Evolutionary conservation across 2,797 vertebrate genomes (phyloP), one percentile per base, ranked within the genome.

Genomic region (Mus spretus): DNA sequence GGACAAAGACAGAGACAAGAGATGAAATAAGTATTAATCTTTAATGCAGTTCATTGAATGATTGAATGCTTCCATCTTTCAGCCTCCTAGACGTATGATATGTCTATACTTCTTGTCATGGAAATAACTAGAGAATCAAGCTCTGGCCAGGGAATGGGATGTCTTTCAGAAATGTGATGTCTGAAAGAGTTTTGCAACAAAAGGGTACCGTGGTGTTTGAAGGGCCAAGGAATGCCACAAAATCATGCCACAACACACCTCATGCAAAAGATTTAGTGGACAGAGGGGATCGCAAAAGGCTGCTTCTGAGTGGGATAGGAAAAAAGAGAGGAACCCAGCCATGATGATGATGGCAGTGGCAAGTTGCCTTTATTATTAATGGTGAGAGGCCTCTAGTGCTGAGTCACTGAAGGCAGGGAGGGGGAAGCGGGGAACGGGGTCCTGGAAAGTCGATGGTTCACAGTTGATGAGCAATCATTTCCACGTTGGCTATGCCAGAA

Each of bases 321-420:
- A 83, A 53, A 61, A 65, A 44, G 24, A 28, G 13, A 61, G 37
- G 37, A 83, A 40, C 17, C 2, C 10, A 11, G 40, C 8, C 59
- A 63, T 31, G 4, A 19, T 31, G 24, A 4, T 17, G 28, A 5
- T 17, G 1, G 0, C 10, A 22, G 59, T 4, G n/a, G 28, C 24
- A 63, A 63, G 37, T 83, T 40, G 40, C 37, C 28, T 63, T 63
- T 28, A 37, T 26, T 47, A 17, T 31, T 83, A 44, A 28, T 63
- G 40, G 20, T 11, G 55, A 9, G 37, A 22, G 57, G 24, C 0
- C 37, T 10, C 37, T 63, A 44, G 24, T 26, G 57, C 80, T 40
- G 78, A 55, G 81, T 63, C 81, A 84, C 40, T 31, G 37, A 63
- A 84, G 59, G 15, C 4, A 63, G 26, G 8, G 59, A 11, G 8